Evolutionary conservation across 2,888 invertebrate genomes (phyloP).

Genomic region (Odontothrips loti): DNA sequence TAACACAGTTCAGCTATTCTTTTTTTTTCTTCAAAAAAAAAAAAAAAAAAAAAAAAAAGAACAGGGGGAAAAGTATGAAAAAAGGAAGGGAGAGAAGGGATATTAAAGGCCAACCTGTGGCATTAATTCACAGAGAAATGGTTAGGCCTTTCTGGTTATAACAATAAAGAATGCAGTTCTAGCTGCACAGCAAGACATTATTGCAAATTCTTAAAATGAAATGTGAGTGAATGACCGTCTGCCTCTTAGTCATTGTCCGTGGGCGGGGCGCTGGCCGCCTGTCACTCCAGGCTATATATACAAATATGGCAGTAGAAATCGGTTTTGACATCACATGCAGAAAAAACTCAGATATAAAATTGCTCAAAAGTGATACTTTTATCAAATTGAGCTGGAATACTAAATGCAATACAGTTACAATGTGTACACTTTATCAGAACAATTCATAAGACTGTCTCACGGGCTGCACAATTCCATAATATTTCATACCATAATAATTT

Average conservation of each 20-base stretch:
- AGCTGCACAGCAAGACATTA: conserved; percentile 1
- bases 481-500: conserved; percentile 21
- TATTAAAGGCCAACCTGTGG: neutral
- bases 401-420: conserved; percentile 27
- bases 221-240: conserved; percentile 18
- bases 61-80: neutral
- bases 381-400: conserved; percentile 26
- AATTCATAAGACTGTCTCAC: conserved; percentile 16
- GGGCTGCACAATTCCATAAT: conserved; percentile 16
- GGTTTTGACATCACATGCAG: conserved; percentile 26
- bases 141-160: conserved; percentile 14
- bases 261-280: neutral
- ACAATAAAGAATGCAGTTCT: neutral
- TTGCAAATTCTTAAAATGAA: conserved; percentile 2
- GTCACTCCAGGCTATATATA: conserved; percentile 1
- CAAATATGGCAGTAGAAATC: conserved; percentile 25
- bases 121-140: neutral
- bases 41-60: neutral
- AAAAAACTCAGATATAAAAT: conserved; percentile 26
- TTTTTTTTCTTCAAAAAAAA: neutral
- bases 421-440: conserved; percentile 22
- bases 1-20: neutral
- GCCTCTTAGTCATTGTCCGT: conserved; percentile 22
- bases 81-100: neutral
- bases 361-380: conserved; percentile 23